Evolutionary conservation across 2,113 vertebrate species (phyloP), one percentile per base, ranked within the genome.

Genomic region (Brachyhypopomus gauderio): DNA sequence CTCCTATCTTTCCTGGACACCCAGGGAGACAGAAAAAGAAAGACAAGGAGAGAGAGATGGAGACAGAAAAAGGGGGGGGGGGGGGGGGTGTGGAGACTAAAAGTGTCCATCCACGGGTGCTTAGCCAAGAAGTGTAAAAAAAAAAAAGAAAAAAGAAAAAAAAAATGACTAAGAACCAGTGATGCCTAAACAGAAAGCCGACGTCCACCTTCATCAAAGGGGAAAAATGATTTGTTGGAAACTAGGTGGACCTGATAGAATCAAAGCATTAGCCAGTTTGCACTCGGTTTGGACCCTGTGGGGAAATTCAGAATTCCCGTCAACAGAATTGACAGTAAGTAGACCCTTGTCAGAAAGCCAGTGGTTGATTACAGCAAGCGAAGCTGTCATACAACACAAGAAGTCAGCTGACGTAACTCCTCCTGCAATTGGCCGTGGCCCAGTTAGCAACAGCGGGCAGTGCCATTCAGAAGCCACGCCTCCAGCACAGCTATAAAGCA

Each of bases 1-100:
- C 87, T 74, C 80, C 86, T 60, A 75, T 84, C 74, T 63, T 84
- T 79, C 72, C 79, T 72, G 73, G 66, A 63, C 88, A 88, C 81
- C 84, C 38, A 78, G 56, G 25, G 56, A 72, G 25, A 22, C 16
- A 27, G 45, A 30, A 20, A 9, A n/a, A 20, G 23, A 30, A 22
- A 16, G 6, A 81, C 85, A 88, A 88, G 83, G 52, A 88, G 86
- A 87, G 87, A 90, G 90, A 90, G 89, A 88, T 85, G 86, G 84
- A 92, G 90, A 90, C 90, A 90, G 86, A 86, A 85, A 87, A 86
- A 85, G 83, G 85, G 85, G 58, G 8, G 25, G 41, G 30, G 16
- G 34, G 58, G n/a, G 66, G 74, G 60, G 62, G 30, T 1, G 1
- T 1, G 30, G 62, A 27, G 25, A 52, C 34, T 70, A 16, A 52